Conservation (phyloP, 2,113 vertebrate species). For the Nerophis lumbriciformis region DNA sequence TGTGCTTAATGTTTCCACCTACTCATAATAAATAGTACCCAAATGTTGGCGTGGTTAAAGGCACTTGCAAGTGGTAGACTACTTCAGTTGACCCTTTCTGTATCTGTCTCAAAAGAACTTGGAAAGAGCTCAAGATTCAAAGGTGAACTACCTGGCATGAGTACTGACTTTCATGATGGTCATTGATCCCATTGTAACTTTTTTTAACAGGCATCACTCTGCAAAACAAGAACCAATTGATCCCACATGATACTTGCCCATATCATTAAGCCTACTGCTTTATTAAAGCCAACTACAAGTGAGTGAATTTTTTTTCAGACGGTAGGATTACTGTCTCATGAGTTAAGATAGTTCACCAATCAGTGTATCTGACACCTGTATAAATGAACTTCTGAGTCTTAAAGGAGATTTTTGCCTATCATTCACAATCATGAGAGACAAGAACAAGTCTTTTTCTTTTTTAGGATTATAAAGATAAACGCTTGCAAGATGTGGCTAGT, state of each 20-base stretch:
- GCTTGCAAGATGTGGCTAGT: too few species aligned
- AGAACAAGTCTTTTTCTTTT: too few species aligned
- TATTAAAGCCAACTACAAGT: constrained; percentile 88
- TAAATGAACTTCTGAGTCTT: constrained; percentile 68
- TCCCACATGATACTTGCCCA: constrained; percentile 85
- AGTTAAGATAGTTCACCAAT: constrained; percentile 58
- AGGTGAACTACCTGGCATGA: neutral
- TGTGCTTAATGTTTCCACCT: too few species aligned
- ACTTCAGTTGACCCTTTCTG: neutral
- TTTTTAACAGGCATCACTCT: constrained; percentile 82
- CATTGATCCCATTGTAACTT: neutral
- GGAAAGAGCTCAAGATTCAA: neutral
- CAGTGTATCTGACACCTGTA: constrained; percentile 74
- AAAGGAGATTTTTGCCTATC: too few species aligned
- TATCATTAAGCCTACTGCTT: constrained; percentile 55
- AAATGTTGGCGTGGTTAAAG: too few species aligned
- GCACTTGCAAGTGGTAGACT: too few species aligned
- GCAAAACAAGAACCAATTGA: constrained; percentile 88
- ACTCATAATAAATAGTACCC: too few species aligned
- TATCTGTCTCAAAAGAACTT: too few species aligned
- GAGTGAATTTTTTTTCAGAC: constrained; percentile 38
- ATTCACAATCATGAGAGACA: too few species aligned
- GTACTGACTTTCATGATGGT: too few species aligned
- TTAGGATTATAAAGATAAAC: too few species aligned
- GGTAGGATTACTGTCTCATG: neutral